A percentile compares a stretch with the other conserved stretches of the same genome.
These are phyloP conservation scores for Pyrocoelia pectoralis DNA, from an alignment of 2,888 invertebrate species.

Conservation along the genomic window DNA sequence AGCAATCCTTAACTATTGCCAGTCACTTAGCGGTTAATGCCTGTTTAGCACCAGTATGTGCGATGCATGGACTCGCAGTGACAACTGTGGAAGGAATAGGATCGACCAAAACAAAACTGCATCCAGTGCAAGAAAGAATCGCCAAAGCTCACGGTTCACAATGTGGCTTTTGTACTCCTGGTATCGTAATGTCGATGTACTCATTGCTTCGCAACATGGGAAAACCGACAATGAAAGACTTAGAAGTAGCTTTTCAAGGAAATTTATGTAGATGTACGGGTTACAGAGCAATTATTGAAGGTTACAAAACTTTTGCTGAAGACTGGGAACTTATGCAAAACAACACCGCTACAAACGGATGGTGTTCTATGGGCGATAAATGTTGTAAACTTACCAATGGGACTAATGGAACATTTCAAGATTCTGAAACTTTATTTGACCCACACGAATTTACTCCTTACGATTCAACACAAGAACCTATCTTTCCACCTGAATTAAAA, in stretches of 20 bases:
- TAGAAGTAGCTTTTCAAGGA: constrained; percentile 85
- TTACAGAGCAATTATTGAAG: constrained; percentile 92
- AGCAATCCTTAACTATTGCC: constrained; percentile 11
- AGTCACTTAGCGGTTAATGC: constrained; percentile 89
- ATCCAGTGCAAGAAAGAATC: constrained; percentile 87
- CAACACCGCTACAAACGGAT: constrained; percentile 44
- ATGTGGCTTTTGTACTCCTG: constrained; percentile 86
- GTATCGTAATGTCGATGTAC: constrained; percentile 98
- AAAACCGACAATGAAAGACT: constrained; percentile 76
- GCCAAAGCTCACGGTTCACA: constrained; percentile 93
- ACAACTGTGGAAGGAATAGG: constrained; percentile 96
- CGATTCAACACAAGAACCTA: constrained; percentile 86
- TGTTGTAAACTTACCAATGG: constrained; percentile 66
- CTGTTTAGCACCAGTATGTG: constrained; percentile 86
- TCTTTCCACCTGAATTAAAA: constrained; percentile 91
- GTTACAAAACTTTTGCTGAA: constrained; percentile 84
- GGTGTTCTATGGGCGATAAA: constrained; percentile 70
- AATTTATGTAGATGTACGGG: constrained; percentile 93
- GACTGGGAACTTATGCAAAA: constrained; percentile 65
- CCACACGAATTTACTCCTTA: constrained; percentile 74
- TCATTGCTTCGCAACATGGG: constrained; percentile 78
- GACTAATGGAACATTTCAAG: constrained; percentile 10
- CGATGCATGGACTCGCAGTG: constrained; percentile 87
- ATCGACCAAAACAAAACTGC: constrained; percentile 76
- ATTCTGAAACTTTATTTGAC: constrained; percentile 62